These are phyloP conservation scores for Rhamnusium bicolor DNA, from an alignment of 2,888 invertebrate genomes.

Conservation along the genomic window DNA sequence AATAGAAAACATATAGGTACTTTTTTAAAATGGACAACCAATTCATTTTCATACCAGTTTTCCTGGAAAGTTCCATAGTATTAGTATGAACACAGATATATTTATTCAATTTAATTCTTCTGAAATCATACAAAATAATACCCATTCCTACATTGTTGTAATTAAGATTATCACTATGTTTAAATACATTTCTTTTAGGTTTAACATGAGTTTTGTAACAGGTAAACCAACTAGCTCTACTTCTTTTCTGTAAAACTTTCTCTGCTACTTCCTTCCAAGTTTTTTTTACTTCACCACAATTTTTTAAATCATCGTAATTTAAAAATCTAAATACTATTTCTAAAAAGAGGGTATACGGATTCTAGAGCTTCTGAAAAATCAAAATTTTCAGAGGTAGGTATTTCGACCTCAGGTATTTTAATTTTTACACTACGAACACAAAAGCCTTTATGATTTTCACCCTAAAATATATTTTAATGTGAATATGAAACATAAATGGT, in stretches of 20 bases:
- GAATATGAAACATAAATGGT: not conserved
- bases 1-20: too few species aligned
- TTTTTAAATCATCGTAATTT: slow-evolving; percentile 58
- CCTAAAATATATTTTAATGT: slow-evolving; percentile 4
- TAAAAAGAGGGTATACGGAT: slow-evolving; percentile 61
- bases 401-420: slow-evolving; percentile 43
- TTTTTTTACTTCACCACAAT: slow-evolving; percentile 56
- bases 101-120: slow-evolving; percentile 56
- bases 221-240: slow-evolving; percentile 60
- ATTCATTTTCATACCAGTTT: slow-evolving; percentile 41
- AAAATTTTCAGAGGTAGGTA: slow-evolving; percentile 54
- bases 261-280: slow-evolving; percentile 60
- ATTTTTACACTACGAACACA: slow-evolving; percentile 52
- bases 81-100: slow-evolving; percentile 60
- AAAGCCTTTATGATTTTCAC: slow-evolving; percentile 40
- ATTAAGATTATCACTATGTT: slow-evolving; percentile 56
- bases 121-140: slow-evolving; percentile 61
- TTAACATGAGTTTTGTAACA: slow-evolving; percentile 51
- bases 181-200: slow-evolving; percentile 45
- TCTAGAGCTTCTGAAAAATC: slow-evolving; percentile 60
- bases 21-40: slow-evolving; percentile 2
- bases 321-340: slow-evolving; percentile 61
- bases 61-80: slow-evolving; percentile 39
- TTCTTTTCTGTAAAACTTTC: slow-evolving; percentile 54
- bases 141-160: slow-evolving; percentile 57